Percentiles rank a stretch among this genome's conserved stretches.
phyloP scores from a whole-genome alignment of 2,797 vertebrate species.

The Distichodus sexfasciatus region DNA sequence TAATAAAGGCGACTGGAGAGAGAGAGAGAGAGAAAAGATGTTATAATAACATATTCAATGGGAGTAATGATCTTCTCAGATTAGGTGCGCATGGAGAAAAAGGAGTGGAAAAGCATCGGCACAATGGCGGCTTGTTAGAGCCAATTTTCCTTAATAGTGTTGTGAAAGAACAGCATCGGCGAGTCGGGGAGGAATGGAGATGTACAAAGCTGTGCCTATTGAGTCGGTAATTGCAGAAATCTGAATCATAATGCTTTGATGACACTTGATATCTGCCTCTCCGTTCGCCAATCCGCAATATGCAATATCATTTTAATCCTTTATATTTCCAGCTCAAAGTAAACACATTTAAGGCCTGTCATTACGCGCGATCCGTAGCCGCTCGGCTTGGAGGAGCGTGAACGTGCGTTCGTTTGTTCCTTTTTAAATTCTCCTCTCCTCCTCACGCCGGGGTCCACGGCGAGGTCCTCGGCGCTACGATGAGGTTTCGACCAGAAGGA shows the following conservation, averaged over 20 bases:
- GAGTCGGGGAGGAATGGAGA: slow-evolving; percentile 20
- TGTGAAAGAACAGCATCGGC: slow-evolving; percentile 37
- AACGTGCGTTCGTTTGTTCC: too few relatives aligned
- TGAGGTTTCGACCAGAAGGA: slow-evolving; percentile 65
- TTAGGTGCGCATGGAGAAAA: slow-evolving; percentile 29
- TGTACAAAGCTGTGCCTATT: slow-evolving; percentile 27
- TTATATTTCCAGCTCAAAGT: slow-evolving; percentile 26
- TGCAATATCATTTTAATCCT: slow-evolving; percentile 34
- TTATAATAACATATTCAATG: slow-evolving; percentile 52
- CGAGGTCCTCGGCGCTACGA: slow-evolving; percentile 60
- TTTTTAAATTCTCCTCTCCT: too few relatives aligned
- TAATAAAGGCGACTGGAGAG: slow-evolving; percentile 39
- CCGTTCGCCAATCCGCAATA: slow-evolving; percentile 15
- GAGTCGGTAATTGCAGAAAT: slow-evolving; percentile 40
- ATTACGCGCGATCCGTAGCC: too few relatives aligned
- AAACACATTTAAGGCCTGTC: slow-evolving; percentile 34
- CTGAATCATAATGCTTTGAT: slow-evolving; percentile 44
- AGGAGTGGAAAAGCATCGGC: slow-evolving; percentile 30
- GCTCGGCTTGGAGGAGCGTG: too few relatives aligned
- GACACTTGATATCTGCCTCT: slow-evolving; percentile 29
- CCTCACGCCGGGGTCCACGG: too few relatives aligned
- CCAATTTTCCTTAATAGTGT: slow-evolving; percentile 52
- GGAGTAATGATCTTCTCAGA: slow-evolving; percentile 52
- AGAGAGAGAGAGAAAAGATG: too few relatives aligned
- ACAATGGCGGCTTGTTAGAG: slow-evolving; percentile 50